A percentile compares a stretch with the other conserved stretches of the same genome.
Evolutionary conservation across 2,888 invertebrate genomes (phyloP).

Genomic region (Plagodis pulveraria): DNA sequence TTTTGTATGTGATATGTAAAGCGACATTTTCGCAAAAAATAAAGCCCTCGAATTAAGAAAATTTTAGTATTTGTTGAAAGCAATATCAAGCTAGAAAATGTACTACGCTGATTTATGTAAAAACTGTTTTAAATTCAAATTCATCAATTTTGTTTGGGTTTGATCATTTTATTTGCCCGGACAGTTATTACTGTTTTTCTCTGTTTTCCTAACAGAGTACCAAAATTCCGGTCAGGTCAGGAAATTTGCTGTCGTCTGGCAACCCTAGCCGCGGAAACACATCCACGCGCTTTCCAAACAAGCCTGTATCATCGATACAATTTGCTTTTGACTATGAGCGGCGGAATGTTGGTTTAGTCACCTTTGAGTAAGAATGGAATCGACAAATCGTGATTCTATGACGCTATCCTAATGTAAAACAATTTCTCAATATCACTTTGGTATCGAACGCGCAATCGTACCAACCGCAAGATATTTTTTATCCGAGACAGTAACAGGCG

Average conservation of each 20-base stretch:
- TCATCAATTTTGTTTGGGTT: too few relatives aligned
- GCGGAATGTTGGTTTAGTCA: constrained; percentile 53
- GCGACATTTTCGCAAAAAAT: too few relatives aligned
- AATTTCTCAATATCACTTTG: constrained; percentile 62
- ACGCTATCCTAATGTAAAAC: constrained; percentile 59
- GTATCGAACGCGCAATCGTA: constrained; percentile 53
- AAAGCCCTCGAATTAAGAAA: too few relatives aligned
- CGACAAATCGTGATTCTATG: constrained; percentile 45
- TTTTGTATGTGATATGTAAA: too few relatives aligned
- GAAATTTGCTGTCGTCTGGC: constrained; percentile 16
- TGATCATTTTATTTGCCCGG: too few relatives aligned
- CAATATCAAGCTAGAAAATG: too few relatives aligned
- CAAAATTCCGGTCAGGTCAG: too few relatives aligned
- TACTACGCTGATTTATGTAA: too few relatives aligned
- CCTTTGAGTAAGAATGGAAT: constrained; percentile 46
- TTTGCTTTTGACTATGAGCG: constrained; percentile 34
- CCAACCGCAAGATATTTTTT: constrained; percentile 73
- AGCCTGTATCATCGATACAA: constrained; percentile 41
- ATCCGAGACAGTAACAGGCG: constrained; percentile 59
- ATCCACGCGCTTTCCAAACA: constrained; percentile 50
- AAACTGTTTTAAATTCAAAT: too few relatives aligned
- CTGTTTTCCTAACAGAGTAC: too few relatives aligned
- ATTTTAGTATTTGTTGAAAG: too few relatives aligned
- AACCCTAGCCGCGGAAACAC: constrained; percentile 52
- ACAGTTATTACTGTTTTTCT: too few relatives aligned